phyloP scores from a whole-genome alignment of 2,113 vertebrate species.

The Psammodynastes pulverulentus region DNA sequence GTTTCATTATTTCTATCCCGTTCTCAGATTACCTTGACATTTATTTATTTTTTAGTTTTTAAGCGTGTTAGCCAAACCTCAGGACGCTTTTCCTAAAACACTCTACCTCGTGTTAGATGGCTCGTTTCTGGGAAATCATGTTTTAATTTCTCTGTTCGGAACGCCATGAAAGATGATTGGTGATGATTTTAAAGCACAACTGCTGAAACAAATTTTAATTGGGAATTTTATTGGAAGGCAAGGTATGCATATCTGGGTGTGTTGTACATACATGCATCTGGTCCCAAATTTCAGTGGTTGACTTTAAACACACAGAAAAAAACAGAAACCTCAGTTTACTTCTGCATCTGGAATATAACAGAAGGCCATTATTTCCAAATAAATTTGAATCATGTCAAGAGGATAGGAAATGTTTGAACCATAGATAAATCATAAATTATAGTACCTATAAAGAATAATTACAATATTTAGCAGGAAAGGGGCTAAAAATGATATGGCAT shows the following conservation, averaged over 20 bases:
- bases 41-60: no score
- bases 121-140: not conserved
- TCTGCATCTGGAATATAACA: not conserved
- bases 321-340: not conserved
- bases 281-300: not conserved
- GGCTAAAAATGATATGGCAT: not conserved
- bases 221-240: not conserved
- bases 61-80: not conserved
- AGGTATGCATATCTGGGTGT: not conserved
- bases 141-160: not conserved
- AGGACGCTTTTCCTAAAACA: not conserved
- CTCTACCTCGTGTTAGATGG: not conserved
- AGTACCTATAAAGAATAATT: not conserved
- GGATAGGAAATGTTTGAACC: not conserved
- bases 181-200: not conserved
- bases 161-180: not conserved
- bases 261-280: not conserved
- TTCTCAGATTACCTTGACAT: not conserved
- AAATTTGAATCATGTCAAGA: not conserved
- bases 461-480: not conserved
- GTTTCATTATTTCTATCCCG: not conserved
- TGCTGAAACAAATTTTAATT: not conserved
- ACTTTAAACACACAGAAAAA: not conserved
- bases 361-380: not conserved
- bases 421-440: not conserved